Evolutionary conservation across 2,888 invertebrate species (phyloP).

Genomic region (Tachina grossa): DNA sequence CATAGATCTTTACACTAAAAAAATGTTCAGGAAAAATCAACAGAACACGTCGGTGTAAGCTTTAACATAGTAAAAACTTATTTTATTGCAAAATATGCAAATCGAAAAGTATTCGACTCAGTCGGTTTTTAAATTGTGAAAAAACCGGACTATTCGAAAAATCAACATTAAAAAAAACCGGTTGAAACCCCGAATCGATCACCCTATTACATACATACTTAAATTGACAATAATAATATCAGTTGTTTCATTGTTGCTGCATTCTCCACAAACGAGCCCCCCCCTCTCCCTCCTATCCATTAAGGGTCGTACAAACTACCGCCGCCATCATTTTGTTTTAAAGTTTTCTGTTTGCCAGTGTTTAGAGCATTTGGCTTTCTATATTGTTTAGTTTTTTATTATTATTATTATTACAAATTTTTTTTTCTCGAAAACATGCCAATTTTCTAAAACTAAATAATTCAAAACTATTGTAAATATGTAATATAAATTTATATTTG

Average conservation of each 20-base stretch:
- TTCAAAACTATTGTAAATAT: constrained; percentile 68
- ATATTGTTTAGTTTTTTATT: neutral
- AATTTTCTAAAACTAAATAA: constrained; percentile 70
- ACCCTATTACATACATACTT: constrained; percentile 71
- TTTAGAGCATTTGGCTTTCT: constrained; percentile 13
- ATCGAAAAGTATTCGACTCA: no score
- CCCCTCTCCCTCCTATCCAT: constrained; percentile 1
- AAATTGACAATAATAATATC: constrained; percentile 66
- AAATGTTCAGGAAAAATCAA: no score
- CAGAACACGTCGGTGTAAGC: no score
- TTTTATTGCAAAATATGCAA: no score
- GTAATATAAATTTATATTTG: no score
- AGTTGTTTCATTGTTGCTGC: neutral
- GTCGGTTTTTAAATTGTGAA: no score
- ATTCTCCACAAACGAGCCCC: neutral
- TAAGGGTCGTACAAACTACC: constrained; percentile 9
- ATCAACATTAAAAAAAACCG: no score
- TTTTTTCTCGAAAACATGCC: constrained; percentile 55
- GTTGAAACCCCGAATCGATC: no score
- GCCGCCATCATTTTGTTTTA: constrained; percentile 21
- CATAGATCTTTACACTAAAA: no score
- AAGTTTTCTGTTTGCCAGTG: neutral
- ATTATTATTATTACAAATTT: neutral
- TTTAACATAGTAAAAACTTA: no score
- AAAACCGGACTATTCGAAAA: no score